Evolutionary conservation across 1,140 invertebrate species (phyloP), one percentile per base, ranked within the genome.

Genomic region (Drosophila seguyi): DNA sequence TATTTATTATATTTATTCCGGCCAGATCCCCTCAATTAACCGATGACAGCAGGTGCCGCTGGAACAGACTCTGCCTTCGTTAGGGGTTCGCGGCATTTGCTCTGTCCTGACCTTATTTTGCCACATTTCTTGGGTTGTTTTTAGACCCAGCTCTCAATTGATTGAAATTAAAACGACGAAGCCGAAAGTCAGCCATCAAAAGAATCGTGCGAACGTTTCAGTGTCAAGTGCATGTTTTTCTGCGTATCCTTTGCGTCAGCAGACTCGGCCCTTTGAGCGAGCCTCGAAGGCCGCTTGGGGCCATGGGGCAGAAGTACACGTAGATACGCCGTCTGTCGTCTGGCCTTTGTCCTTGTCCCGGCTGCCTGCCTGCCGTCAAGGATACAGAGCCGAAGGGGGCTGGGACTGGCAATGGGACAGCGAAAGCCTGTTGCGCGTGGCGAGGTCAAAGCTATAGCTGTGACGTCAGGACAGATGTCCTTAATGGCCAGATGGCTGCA

Each of bases 181-280:
- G 41, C 60, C 63, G 56, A 22, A n/a, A 34, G 31, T 13, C 47
- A 62, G 36, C 13, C 53, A 22, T n/a, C 27, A 52, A 55, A 39
- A 41, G 52, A 55, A 63, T 29, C 48, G 29, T 56, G 65, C 38
- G 50, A 57, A 50, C 65, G 65, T 80, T 55, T 80, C 84, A 88
- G 73, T 88, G 84, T 87, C 84, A 84, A 80, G 79, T 77, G 67
- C 66, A 67, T 61, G 50, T 47, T 52, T 47, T 47, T 59, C 55
- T 36, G 44, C 65, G 27, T 50, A 27, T 73, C 53, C 67, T 73
- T 71, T 73, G 69, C 69, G 69, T 73, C 69, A 72, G 52, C 66
- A 50, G 66, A 34, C 65, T 36, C 29, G 60, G 4, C 39, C 41
- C 41, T 44, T 65, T 39, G 20, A 66, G 41, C 42, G 6, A 45